A percentile compares a stretch with the other conserved stretches of the same genome.
Conservation (phyloP, 2,797 vertebrate species). For the Lemur catta region DNA sequence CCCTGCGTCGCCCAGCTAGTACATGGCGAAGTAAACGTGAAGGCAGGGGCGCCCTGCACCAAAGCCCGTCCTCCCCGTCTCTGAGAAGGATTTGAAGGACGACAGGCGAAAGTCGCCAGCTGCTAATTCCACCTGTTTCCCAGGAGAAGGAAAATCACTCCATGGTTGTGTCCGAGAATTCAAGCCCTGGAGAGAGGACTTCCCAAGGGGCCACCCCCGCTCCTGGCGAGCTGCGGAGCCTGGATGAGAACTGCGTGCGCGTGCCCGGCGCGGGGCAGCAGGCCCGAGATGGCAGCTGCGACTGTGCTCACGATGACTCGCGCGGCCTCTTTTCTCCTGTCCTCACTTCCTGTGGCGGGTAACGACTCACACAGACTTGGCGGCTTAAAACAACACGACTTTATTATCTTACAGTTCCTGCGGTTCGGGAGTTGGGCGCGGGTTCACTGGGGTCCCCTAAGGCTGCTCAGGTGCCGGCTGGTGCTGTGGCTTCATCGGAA, state of each 20-base stretch:
- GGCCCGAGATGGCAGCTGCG: not conserved
- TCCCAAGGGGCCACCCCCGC: not conserved
- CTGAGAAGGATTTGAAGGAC: not conserved
- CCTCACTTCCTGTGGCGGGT: not conserved
- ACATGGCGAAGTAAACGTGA: not conserved
- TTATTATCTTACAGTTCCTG: not conserved
- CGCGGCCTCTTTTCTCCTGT: not conserved
- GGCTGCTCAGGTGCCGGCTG: not conserved
- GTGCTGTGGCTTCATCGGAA: not conserved
- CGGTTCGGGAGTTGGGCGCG: not conserved
- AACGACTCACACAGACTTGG: not conserved
- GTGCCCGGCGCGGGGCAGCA: too few species aligned
- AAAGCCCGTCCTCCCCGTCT: not conserved
- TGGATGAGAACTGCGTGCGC: not conserved
- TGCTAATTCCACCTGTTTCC: not conserved
- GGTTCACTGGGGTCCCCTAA: not conserved
- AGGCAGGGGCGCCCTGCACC: not conserved
- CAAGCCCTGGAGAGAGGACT: too few species aligned
- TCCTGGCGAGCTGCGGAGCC: not conserved
- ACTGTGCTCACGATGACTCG: not conserved
- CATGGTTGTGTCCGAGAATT: not conserved
- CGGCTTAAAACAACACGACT: not conserved
- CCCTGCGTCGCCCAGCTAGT: too few species aligned
- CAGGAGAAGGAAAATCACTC: not conserved
- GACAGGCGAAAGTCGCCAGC: not conserved